Evolutionary conservation across 2,797 vertebrate genomes (phyloP), one percentile per base, ranked within the genome.

Genomic region (Kryptolebias ocellatus): DNA sequence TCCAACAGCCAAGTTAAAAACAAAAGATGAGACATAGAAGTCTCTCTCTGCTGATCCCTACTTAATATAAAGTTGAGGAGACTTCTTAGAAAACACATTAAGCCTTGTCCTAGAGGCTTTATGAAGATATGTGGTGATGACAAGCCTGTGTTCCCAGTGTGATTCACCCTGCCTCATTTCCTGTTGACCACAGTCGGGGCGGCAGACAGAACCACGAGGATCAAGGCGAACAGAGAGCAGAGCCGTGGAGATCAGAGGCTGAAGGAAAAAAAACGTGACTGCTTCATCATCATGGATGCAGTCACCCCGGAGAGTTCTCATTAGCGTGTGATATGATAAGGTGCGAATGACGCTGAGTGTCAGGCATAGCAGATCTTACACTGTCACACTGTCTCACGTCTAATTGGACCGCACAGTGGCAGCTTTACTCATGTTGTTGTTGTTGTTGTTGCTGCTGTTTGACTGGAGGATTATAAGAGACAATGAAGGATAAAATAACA

Each of bases 141-240:
- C 66, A 53, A 55, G 18, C 60, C 74, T 51, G 63, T 44, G 67
- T 15, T 78, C 69, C 56, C 66, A 34, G 64, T 34, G 65, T 87
- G 88, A 90, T 75, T 88, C 89, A 87, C 57, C 73, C 74, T 46
- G 78, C 73, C 70, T 85, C 84, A 81, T 79, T 86, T 92, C 88
- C 86, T 90, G 86, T 89, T 85, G 82, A 80, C 80, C 82, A 68
- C 57, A 73, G 60, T 64, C 81, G 55, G 39, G 18, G 66, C 75
- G 72, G 17, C 72, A 54, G 64, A 67, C 52, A 81, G 72, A 24
- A 0, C 28, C 72, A 37, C 70, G 45, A 53, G 62, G 60, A 80
- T 74, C 37, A 34, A 52, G 50, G 49, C 15, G 0, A 42, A 45
- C 45, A 9, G 53, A 52, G 54, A 72, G 64, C 63, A 46, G 62